Base-by-base conservation (phyloP, 2,888 invertebrate genomes). In the Heliconius ismenius region DNA sequence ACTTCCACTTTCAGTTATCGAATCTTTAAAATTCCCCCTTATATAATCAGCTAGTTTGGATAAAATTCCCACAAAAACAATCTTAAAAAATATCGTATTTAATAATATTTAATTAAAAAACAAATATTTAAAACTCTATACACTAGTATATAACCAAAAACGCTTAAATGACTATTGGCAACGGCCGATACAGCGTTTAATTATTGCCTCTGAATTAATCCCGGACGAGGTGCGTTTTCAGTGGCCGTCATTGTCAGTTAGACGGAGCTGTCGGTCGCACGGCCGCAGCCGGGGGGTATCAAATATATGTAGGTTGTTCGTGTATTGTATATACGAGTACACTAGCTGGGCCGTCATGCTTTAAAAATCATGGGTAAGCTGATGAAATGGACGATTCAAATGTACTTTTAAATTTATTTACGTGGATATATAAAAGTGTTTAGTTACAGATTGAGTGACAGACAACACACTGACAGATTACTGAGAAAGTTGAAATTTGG, bases 141-240 rank as follows among this genome's bases (percentile, higher is more conserved):
- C 7, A 18, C 49, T 49, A 49, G 18, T 49, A 74, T 74, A 70
- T 74, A 58, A 67, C n/a, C 67, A 24, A 70, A 78, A 76, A 76
- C 80, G 76, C 78, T 81, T 79, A 81, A 83, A 82, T 82, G 82
- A 81, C 81, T 81, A 80, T 81, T 78, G 80, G 80, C 79, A 79
- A 81, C 76, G 63, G 64, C 79, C 81, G 83, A 81, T 81, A 83
- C 83, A 82, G 79, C 76, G 83, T 86, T 88, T 87, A 88, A 88
- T 88, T 87, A 89, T 86, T 85, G 85, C 84, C 83, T 81, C 81
- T 78, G 84, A 83, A 85, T 86, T 87, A 87, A 87, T 84, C 84
- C 84, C 82, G 81, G 79, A 60, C 79, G 82, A 83, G 84, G 84
- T 84, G 84, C 84, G 86, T 84, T 85, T 85, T 82, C 85, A 82